Percentiles rank a stretch among this genome's conserved stretches.
Conservation (phyloP, 2,797 vertebrate species). For the Gymnothorax reevesii region DNA sequence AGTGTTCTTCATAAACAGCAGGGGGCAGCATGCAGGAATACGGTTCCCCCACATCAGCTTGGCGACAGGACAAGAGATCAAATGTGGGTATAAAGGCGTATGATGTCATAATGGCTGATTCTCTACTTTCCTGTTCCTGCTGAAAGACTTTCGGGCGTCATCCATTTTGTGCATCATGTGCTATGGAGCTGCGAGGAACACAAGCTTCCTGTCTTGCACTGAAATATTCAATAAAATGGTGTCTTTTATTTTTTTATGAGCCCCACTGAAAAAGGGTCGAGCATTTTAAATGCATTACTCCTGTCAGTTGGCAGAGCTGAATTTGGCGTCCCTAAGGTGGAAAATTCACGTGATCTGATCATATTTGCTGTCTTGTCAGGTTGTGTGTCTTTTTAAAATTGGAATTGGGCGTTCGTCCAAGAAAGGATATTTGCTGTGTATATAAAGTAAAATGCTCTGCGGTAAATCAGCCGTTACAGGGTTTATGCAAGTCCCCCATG, state of each 20-base stretch:
- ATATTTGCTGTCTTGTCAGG: not conserved
- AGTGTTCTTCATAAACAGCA: slow-evolving; percentile 16
- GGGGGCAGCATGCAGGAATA: not conserved
- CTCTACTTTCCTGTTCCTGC: not conserved
- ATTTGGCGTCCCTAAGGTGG: not conserved
- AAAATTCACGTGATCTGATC: not conserved
- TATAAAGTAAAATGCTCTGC: not conserved
- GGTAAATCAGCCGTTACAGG: too few relatives aligned
- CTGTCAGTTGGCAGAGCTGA: not conserved
- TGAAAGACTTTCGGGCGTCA: slow-evolving; percentile 23
- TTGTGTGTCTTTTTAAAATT: not conserved
- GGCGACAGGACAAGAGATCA: not conserved
- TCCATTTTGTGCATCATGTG: not conserved
- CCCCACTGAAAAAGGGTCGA: slow-evolving; percentile 57
- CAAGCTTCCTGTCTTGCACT: slow-evolving; percentile 47
- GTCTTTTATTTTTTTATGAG: slow-evolving; percentile 64
- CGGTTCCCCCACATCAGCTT: not conserved
- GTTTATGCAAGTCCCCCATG: too few relatives aligned
- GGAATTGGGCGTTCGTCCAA: not conserved
- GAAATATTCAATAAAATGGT: slow-evolving; percentile 59
- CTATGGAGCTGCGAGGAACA: not conserved
- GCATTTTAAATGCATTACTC: slow-evolving; percentile 55
- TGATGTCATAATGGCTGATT: not conserved
- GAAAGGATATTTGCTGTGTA: not conserved
- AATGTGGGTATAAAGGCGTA: not conserved